Base-by-base conservation (phyloP, 2,888 invertebrate species). In the Erebia palarica region DNA sequence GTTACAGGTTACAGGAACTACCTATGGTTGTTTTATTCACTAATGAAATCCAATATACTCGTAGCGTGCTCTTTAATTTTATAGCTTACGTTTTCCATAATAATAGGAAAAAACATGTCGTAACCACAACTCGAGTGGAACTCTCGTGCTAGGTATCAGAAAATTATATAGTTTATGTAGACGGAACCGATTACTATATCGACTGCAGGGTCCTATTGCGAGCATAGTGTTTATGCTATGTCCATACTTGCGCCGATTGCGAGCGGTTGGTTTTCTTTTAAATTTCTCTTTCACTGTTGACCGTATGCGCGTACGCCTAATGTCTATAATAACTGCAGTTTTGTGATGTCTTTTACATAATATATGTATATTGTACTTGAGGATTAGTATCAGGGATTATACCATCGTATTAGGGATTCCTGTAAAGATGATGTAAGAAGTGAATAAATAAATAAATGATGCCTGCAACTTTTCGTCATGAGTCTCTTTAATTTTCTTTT, bases 131-230 rank as follows among this genome's bases (percentile, higher is more conserved):
- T 68, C 69, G 69, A 73, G 67, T 71, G 73, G 71, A 74, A 72
- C 63, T 69, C 59, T 72, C 72, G 69, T 73, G 70, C 27, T 36
- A 36, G 36, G 36, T 36, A 36, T 11, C 44, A 66, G 68, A 68
- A 74, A 76, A 75, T 70, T 72, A 77, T 75, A 73, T 66, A 70
- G 70, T 72, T 71, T 75, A 70, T 58, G 51, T 68, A 70, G 59
- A 71, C 73, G 75, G 75, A 77, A 77, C 71, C 65, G 18, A 73
- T 75, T 74, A 65, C 53, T 47, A 58, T 66, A 66, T 13, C 57
- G 57, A 18, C 66, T n/a, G 10, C 21, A 9, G 47, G 63, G 21
- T 66, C 57, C 57, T 27, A 49, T 64, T 64, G 57, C 44, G 21
- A 58, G 57, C 57, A 51, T 27, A 53, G 21, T n/a, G 21, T 16